These are phyloP conservation scores for Apamea crenata DNA, from an alignment of 2,888 invertebrate genomes.

Conservation along the genomic window DNA sequence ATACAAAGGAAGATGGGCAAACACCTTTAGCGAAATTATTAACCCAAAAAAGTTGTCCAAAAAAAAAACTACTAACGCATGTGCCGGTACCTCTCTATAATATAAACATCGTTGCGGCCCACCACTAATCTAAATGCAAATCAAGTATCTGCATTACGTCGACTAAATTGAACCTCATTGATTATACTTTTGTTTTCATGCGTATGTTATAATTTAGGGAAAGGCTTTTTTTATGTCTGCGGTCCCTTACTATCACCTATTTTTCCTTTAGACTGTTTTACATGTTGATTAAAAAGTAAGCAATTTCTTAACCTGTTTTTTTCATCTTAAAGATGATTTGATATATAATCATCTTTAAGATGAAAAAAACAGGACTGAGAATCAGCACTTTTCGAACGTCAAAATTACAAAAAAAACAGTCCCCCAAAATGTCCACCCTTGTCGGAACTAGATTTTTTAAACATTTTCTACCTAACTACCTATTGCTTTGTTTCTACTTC, in stretches of 20 bases:
- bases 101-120: slow-evolving; percentile 53
- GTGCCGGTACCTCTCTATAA: not conserved
- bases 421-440: too few species aligned
- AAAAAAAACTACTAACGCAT: not conserved
- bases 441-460: not conserved
- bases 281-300: not conserved
- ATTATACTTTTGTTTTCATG: slow-evolving; percentile 59
- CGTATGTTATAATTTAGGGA: slow-evolving; percentile 1
- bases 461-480: too few species aligned
- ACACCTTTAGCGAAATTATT: not conserved
- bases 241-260: not conserved
- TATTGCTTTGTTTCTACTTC: not conserved
- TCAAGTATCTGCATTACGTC: slow-evolving; percentile 71
- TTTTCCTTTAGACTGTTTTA: not conserved
- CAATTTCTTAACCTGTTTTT: not conserved
- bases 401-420: too few species aligned
- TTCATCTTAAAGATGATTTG: not conserved
- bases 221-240: slow-evolving; percentile 16
- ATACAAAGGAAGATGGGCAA: not conserved
- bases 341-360: too few species aligned
- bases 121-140: slow-evolving; percentile 82
- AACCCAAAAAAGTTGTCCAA: not conserved
- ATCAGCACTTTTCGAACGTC: too few species aligned
- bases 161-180: slow-evolving; percentile 72
- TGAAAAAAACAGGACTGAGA: too few species aligned